These are phyloP conservation scores for Thaleichthys pacificus DNA, from an alignment of 2,797 vertebrate genomes.

Conservation along the genomic window DNA sequence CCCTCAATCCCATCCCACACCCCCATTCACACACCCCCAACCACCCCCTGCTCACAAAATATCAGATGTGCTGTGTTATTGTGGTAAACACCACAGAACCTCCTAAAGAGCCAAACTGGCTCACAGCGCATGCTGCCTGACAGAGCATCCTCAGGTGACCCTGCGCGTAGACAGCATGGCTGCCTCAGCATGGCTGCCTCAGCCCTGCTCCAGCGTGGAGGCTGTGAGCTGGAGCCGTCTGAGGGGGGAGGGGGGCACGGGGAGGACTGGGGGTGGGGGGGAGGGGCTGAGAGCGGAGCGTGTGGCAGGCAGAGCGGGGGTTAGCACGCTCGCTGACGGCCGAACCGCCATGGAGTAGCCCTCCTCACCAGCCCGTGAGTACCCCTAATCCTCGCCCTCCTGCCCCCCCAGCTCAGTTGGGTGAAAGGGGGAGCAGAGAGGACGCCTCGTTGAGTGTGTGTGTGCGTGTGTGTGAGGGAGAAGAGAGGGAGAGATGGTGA, in stretches of 20 bases:
- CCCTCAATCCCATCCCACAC: not conserved
- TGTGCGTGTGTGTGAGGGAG: conserved; percentile 28
- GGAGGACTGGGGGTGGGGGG: conserved; percentile 14
- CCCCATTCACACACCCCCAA: no score
- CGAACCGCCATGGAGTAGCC: conserved; percentile 22
- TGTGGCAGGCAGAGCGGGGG: conserved; percentile 21
- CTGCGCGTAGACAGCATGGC: not conserved
- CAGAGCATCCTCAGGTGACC: not conserved
- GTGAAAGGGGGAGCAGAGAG: conserved; percentile 63
- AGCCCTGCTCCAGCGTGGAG: not conserved
- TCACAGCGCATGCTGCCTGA: not conserved
- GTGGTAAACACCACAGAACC: not conserved
- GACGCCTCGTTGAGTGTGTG: conserved; percentile 51
- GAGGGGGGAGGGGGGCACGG: conserved; percentile 5
- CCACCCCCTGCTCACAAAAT: no score
- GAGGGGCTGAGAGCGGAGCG: conserved; percentile 15
- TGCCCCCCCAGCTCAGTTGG: not conserved
- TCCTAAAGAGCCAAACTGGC: not conserved
- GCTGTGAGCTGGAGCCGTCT: not conserved
- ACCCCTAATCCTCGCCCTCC: conserved; percentile 4
- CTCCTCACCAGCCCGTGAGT: conserved; percentile 26
- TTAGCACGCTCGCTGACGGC: conserved; percentile 19
- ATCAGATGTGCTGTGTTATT: not conserved
- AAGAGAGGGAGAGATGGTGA: conserved; percentile 3
- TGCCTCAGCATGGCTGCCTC: not conserved